phyloP scores from a whole-genome alignment of 1,140 invertebrate genomes.

The Papilio machaon region DNA sequence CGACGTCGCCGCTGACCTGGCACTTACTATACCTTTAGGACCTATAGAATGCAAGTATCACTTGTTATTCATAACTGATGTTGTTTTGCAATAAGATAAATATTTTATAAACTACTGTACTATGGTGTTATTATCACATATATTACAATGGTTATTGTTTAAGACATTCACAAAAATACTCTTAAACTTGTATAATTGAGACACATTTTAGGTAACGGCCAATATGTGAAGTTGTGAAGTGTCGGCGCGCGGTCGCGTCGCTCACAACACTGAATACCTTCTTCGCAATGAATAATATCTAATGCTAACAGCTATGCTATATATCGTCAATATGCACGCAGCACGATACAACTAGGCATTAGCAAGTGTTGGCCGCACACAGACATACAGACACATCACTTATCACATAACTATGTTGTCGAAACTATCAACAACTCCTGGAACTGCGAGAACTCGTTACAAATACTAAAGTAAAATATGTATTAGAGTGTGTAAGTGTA shows the following conservation, averaged over 20 bases:
- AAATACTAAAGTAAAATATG: not conserved
- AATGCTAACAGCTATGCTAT: slow-evolving; percentile 34
- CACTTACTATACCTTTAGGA: not conserved
- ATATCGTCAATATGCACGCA: slow-evolving; percentile 53
- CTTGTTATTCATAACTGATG: not conserved
- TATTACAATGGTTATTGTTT: not conserved
- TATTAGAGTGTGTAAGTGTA: not conserved
- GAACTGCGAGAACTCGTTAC: not conserved
- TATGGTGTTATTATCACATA: not conserved
- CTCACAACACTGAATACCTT: not conserved
- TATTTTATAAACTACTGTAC: not conserved
- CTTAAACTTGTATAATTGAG: not conserved
- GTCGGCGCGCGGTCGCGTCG: not conserved
- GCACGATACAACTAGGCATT: slow-evolving; percentile 73
- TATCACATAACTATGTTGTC: not conserved
- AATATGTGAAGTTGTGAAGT: not conserved
- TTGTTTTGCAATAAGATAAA: not conserved
- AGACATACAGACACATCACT: slow-evolving; percentile 19
- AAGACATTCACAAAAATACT: not conserved
- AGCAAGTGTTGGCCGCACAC: slow-evolving; percentile 66
- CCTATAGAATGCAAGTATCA: not conserved
- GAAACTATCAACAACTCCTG: not conserved
- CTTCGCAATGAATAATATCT: slow-evolving; percentile 7
- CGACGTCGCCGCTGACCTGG: not conserved
- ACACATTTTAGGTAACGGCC: too few relatives aligned